Base-by-base conservation (phyloP, 53 echinoderm and acorn worm genomes). In the Crossaster papposus region DNA sequence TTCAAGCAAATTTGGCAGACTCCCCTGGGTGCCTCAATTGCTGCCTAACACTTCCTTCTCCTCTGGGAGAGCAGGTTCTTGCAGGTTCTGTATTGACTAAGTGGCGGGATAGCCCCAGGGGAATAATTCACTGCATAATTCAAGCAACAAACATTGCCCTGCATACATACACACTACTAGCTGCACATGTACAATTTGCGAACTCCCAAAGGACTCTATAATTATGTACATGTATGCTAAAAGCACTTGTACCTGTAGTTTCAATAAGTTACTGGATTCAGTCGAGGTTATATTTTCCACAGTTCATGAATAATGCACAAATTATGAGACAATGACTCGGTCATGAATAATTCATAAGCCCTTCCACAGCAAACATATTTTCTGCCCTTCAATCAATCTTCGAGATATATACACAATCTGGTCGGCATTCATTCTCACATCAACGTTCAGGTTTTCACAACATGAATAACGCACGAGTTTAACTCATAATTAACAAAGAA, bases 261-360 rank as follows among this genome's bases (percentile, higher is more conserved):
- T 20, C 22, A 20, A 58, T 17, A 58, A 14, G 2, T 58, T 58
- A 20, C 14, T 18, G 58, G 44, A 44, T 20, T 14, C 12, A 14
- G 2, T 15, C 17, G 14, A 26, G 3, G 14, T 14, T 28, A 22
- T 30, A 30, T 30, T 51, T n/a, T 15, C 78, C 14, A 0, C 14
- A 30, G 51, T 54, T 79, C 33, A 50, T 79, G 26, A 79, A 79
- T 79, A 79, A 53, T 79, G 38, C 79, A 79, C 29, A 23, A 78
- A 32, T n/a, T n/a, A n/a, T n/a, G n/a, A 5, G 30, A 33, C 28
- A 1, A 17, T 20, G 44, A 58, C 17, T 58, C 58, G 17, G 2
- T 58, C 7, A 58, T 58, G 58, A 58, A 58, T 58, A 4, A 58
- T 58, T 58, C 58, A 58, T 18, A 11, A 58, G 22, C 58, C 44